phyloP scores from a whole-genome alignment of 2,113 vertebrate species.

The Prunella fulvescens region DNA sequence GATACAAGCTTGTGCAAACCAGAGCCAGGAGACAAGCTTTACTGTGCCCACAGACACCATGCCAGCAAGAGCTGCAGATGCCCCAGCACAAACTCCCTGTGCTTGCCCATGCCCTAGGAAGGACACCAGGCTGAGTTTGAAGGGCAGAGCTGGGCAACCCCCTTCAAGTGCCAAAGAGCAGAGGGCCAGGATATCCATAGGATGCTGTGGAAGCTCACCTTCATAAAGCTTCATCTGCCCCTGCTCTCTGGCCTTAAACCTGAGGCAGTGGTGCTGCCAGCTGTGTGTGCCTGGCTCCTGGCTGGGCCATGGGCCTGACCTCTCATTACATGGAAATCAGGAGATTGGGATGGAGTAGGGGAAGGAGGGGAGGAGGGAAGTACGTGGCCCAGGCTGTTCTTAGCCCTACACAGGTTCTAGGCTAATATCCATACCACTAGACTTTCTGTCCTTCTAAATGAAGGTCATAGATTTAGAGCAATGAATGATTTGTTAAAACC shows the following conservation, averaged over 20 bases:
- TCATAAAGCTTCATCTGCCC: fast-evolving
- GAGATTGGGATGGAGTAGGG: neutral
- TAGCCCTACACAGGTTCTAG: neutral
- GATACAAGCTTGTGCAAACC: neutral
- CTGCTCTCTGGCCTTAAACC: neutral
- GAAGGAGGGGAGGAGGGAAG: neutral
- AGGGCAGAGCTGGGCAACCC: neutral
- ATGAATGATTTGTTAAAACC: neutral
- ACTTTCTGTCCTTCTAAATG: neutral
- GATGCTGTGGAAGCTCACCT: neutral
- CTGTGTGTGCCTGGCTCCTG: neutral
- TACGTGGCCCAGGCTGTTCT: neutral
- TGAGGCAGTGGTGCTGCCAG: neutral
- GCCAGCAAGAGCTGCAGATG: neutral
- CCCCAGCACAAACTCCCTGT: fast-evolving
- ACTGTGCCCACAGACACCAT: neutral
- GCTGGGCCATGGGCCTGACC: neutral
- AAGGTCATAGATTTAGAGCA: neutral
- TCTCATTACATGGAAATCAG: neutral
- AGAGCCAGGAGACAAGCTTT: neutral
- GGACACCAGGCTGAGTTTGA: neutral
- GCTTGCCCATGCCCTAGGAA: neutral
- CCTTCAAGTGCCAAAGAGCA: fast-evolving
- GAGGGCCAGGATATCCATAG: neutral
- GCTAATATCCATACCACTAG: neutral